Percentiles rank a stretch among this genome's conserved stretches.
Conservation (phyloP, 2,113 vertebrate species). For the Hoplias malabaricus region DNA sequence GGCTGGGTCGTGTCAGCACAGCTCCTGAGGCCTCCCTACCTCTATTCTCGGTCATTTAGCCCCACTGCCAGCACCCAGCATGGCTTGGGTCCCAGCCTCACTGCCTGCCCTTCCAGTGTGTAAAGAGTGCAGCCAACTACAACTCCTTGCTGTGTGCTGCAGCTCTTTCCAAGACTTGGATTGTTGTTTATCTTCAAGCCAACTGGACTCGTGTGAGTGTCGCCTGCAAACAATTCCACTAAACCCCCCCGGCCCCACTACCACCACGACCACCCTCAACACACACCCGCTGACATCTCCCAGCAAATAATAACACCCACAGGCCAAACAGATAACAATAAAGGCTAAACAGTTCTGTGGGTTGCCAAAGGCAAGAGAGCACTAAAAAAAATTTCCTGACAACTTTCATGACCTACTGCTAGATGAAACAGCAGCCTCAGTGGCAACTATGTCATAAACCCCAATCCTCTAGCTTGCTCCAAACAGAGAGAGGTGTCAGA, state of each 20-base stretch:
- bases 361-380: constrained; percentile 24
- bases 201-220: constrained; percentile 42
- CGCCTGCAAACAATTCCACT: neutral
- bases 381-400: constrained; percentile 6
- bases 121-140: constrained; percentile 42
- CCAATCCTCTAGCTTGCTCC: constrained; percentile 29
- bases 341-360: constrained; percentile 44
- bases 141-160: constrained; percentile 45
- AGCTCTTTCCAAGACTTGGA: constrained; percentile 47
- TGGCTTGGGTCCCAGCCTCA: constrained; percentile 51
- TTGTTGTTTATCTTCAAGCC: constrained; percentile 56
- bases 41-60: constrained; percentile 6
- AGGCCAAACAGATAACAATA: constrained; percentile 38
- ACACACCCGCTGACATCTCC: constrained; percentile 32
- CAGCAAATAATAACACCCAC: constrained; percentile 43
- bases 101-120: constrained; percentile 44
- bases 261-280: neutral
- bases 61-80: constrained; percentile 34
- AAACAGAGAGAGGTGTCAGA: constrained; percentile 38
- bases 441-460: constrained; percentile 46
- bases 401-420: constrained; percentile 27
- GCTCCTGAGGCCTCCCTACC: constrained; percentile 1
- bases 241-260: constrained; percentile 3
- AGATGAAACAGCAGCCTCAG: constrained; percentile 40
- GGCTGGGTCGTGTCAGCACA: constrained; percentile 18